Conservation (phyloP, 2,797 vertebrate genomes). For the Schizothorax lantsangensis region DNA sequence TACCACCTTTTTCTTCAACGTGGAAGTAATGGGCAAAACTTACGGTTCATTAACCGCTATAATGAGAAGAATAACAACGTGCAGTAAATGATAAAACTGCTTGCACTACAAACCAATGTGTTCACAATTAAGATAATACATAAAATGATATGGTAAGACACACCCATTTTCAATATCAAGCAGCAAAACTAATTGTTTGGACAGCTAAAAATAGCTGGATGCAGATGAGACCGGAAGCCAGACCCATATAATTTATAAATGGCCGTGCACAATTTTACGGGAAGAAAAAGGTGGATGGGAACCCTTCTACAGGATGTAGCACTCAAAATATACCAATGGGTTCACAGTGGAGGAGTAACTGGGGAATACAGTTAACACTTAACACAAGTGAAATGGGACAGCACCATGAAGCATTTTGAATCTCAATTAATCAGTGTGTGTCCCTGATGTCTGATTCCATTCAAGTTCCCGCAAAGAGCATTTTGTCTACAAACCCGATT, state of each 20-base stretch:
- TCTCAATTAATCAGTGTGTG: slow-evolving; percentile 22
- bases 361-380: slow-evolving; percentile 4
- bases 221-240: not conserved
- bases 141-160: not conserved
- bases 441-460: slow-evolving; percentile 30
- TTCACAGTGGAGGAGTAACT: not conserved
- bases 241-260: not conserved
- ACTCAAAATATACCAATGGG: not conserved
- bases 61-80: not conserved
- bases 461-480: slow-evolving; percentile 14
- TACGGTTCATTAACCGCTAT: not conserved
- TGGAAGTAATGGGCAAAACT: not conserved
- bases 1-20: not conserved
- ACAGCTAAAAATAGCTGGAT: not conserved
- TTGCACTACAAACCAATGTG: not conserved
- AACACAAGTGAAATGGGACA: not conserved
- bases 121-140: too few species aligned
- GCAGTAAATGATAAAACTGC: not conserved
- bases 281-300: not conserved
- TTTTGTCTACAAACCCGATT: not conserved
- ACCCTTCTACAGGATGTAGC: not conserved
- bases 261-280: not conserved
- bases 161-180: not conserved
- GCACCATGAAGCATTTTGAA: slow-evolving; percentile 16
- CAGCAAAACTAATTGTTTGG: not conserved